A percentile compares a stretch with the other conserved stretches of the same genome.
phyloP scores from a whole-genome alignment of 1,140 invertebrate species.

The Drosophila bipectinata region DNA sequence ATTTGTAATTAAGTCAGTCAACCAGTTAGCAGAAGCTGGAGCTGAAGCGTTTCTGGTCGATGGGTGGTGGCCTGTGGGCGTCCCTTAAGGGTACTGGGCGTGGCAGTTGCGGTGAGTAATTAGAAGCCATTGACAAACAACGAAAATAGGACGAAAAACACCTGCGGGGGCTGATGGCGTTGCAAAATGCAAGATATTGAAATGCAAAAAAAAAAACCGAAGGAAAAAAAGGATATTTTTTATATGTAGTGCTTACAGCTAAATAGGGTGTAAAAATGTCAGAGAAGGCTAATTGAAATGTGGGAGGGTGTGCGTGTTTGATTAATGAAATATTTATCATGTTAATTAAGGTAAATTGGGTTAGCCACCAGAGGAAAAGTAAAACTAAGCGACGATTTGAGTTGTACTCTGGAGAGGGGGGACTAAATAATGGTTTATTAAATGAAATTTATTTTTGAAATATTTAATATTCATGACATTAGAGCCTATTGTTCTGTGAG shows the following conservation, averaged over 20 bases:
- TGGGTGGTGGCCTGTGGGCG: background rate
- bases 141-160: constrained; percentile 22
- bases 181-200: constrained; percentile 25
- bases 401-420: background rate
- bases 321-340: constrained; percentile 74
- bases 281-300: background rate
- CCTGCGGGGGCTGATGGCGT: background rate
- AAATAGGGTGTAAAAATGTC: constrained; percentile 6
- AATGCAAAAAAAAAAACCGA: constrained; percentile 3
- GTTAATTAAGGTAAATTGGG: constrained; percentile 81
- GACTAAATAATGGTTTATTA: background rate
- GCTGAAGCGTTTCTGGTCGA: background rate
- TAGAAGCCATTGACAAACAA: constrained; percentile 62
- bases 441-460: background rate
- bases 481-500: background rate
- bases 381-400: background rate
- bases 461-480: background rate
- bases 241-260: constrained; percentile 26
- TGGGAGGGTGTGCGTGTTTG: constrained; percentile 47
- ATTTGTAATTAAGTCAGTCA: constrained; percentile 82
- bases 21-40: constrained; percentile 32
- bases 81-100: constrained; percentile 3
- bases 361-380: constrained; percentile 37
- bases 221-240: constrained; percentile 27
- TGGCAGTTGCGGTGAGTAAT: constrained; percentile 54